Evolutionary conservation across 2,888 invertebrate genomes (phyloP), one percentile per base, ranked within the genome.

Genomic region (Tetanocera ferruginea): DNA sequence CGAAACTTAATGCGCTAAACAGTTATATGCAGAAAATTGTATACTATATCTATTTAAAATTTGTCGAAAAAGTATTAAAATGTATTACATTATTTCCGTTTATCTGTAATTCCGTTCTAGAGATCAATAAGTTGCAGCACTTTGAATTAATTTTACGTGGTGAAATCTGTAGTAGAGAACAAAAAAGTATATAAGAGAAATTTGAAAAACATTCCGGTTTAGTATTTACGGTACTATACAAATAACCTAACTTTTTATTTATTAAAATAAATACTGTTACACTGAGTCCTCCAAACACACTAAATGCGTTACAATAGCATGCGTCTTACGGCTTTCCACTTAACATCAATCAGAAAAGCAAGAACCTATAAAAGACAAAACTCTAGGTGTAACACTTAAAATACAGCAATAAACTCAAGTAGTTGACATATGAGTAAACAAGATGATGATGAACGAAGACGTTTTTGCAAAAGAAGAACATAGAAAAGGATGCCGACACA

Each of bases 381-480:
- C 77, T 60, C 28, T 3, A 77, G 69, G 57, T 23, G 52, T 64
- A 66, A 57, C 73, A 78, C 70, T 75, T 75, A 28, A 74, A 64
- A 75, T 71, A 34, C 75, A 70, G 78, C 69, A 78, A 74, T 74
- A 60, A 69, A 37, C 72, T 62, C 67, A 64, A 76, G 82, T 81
- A 83, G 87, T 87, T 87, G 87, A 87, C 87, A 87, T 86, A 86
- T 86, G 85, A 87, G 87, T 81, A 82, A 83, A 83, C 84, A 84
- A 83, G 28, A 43, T 28, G 51, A 74, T 31, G 73, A 60, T 28
- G 62, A 25, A 64, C 25, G 52, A 28, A 37, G 62, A 62, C n/a
- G 72, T 73, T 51, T 19, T 37, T 60, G 49, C 43, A 28, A 55
- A 55, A 72, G 57, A 57, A 57, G 72, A 72, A 72, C 25, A 60